Base-by-base conservation (phyloP, 2,888 invertebrate genomes). In the Panzeria rudis region DNA sequence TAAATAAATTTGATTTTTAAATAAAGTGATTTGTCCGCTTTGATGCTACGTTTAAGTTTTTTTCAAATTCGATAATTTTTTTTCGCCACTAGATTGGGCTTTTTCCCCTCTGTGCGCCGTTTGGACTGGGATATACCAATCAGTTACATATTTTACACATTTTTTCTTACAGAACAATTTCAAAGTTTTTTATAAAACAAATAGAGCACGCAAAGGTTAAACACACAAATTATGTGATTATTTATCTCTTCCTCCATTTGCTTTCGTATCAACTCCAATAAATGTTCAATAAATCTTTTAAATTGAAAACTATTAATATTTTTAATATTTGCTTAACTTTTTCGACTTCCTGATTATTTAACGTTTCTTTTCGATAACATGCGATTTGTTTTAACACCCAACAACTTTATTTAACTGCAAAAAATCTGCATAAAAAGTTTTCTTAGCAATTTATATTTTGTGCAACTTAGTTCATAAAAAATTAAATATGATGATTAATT, bases 291-390 rank as follows among this genome's bases (percentile, higher is more conserved):
- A 23, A 56, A 72, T 44, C 9, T 72, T 23, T 47, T 61, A 41
- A n/a, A 41, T 23, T 44, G n/a, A 6, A 7, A 25, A 41, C 20
- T 41, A 62, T 44, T 25, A 44, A 61, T 44, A 61, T 25, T 59
- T 13, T 32, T 23, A 25, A 35, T 20, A 59, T 52, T 44, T 11
- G 92, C 90, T n/a, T 29, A 50, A 41, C 44, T 17, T 61, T 20
- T 41, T 25, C n/a, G n/a, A n/a, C 13, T 35, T n/a, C 32, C 17
- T 23, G 9, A 25, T 50, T 50, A 13, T 20, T 61, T 29, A 3
- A 61, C 29, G 50, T 66, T 80, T 50, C 52, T 41, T 87, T 29
- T 81, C 3, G 11, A 56, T 20, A 72, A 72, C 56, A 73, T 66
- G 47, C 80, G 41, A 75, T 56, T 47, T 72, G 25, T 73, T 81